A percentile compares a stretch with the other conserved stretches of the same genome.
Evolutionary conservation across 2,113 vertebrate genomes (phyloP).

Genomic region (Turdus rufiventris): DNA sequence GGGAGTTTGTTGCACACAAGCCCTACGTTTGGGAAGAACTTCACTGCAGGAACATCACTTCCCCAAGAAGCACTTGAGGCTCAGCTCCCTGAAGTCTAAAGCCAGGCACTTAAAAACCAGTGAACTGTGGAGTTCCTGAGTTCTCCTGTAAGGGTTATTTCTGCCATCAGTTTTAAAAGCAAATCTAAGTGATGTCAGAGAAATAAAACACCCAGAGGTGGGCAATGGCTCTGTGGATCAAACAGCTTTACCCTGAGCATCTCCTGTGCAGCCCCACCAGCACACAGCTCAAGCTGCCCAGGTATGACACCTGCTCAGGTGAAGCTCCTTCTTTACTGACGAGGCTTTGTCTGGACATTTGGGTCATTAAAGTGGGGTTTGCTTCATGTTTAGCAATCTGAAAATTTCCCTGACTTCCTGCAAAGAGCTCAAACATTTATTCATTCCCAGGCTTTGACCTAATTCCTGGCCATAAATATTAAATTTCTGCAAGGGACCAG

Average conservation of each 20-base stretch:
- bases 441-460: background rate
- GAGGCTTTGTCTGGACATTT: background rate
- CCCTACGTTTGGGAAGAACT: background rate
- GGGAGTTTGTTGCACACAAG: background rate
- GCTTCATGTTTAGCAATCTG: background rate
- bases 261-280: background rate
- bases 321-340: background rate
- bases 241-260: background rate
- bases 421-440: background rate
- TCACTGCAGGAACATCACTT: background rate
- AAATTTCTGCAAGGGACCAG: background rate
- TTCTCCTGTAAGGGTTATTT: background rate
- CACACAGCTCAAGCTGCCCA: background rate
- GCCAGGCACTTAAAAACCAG: background rate
- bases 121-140: background rate
- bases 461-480: constrained; percentile 42
- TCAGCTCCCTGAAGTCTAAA: background rate
- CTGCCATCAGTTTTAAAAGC: background rate
- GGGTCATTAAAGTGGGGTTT: background rate
- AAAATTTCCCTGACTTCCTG: background rate
- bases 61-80: background rate
- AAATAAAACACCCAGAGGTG: background rate
- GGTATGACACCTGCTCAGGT: rapidly evolving
- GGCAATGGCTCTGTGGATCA: rapidly evolving
- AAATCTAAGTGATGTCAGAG: background rate